phyloP scores from a whole-genome alignment of 2,797 vertebrate genomes.

The Meriones psammophilus region DNA sequence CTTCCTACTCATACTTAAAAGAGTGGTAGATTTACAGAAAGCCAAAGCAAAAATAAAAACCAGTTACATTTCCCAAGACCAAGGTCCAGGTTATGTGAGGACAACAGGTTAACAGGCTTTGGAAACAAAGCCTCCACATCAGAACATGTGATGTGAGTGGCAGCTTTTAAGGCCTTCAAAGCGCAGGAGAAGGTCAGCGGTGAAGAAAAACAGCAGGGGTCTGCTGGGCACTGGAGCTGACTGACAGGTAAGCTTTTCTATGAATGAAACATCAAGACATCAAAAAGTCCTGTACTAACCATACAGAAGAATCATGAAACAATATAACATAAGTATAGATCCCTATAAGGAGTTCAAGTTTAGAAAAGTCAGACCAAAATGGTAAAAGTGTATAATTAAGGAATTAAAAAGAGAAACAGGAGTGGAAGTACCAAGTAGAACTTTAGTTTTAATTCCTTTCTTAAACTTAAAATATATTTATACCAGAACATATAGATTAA shows the following conservation, averaged over 20 bases:
- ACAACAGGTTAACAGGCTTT: background rate
- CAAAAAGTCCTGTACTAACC: background rate
- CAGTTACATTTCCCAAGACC: background rate
- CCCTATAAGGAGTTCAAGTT: background rate
- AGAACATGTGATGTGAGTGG: rapidly evolving
- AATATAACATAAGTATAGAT: background rate
- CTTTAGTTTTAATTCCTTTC: conserved; percentile 8
- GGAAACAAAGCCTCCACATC: background rate
- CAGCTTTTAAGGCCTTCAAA: background rate
- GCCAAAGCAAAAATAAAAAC: background rate
- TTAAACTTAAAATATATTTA: conserved; percentile 54
- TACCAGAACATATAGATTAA: background rate
- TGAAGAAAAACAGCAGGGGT: rapidly evolving
- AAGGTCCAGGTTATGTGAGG: background rate
- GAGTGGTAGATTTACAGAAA: background rate
- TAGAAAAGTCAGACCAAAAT: conserved; percentile 32
- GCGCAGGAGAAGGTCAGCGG: background rate
- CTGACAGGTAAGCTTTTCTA: too few relatives aligned
- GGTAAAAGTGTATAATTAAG: background rate
- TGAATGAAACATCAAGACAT: background rate
- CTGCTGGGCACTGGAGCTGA: background rate
- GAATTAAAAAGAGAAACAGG: background rate
- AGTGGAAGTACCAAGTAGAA: background rate
- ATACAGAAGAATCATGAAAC: background rate
- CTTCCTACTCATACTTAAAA: background rate